Percentiles rank a stretch among this genome's conserved stretches.
Evolutionary conservation across 2,797 vertebrate genomes (phyloP).

Genomic region (Neoniphon sammara): DNA sequence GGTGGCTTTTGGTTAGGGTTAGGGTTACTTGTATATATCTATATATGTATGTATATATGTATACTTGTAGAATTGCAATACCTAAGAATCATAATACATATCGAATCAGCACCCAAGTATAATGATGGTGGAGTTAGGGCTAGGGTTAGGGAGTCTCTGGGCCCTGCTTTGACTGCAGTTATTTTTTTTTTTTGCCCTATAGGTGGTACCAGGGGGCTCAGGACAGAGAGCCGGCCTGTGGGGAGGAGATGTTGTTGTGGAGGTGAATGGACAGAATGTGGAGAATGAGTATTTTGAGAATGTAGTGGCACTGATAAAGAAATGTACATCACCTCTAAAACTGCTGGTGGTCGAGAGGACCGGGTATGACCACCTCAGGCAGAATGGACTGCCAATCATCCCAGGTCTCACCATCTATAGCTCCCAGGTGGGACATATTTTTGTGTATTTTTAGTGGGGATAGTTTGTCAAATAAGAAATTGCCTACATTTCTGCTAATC

Average conservation of each 20-base stretch:
- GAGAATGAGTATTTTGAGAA: constrained; percentile 60
- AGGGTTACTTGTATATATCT: too few species aligned
- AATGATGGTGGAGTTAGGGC: too few species aligned
- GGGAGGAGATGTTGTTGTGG: constrained; percentile 75
- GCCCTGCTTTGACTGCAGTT: constrained; percentile 7
- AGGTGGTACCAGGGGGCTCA: constrained; percentile 75
- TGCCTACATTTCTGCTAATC: too few species aligned
- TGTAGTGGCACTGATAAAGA: constrained; percentile 69
- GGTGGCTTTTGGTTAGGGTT: too few species aligned
- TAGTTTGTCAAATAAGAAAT: too few species aligned
- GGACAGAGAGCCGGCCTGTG: constrained; percentile 75
- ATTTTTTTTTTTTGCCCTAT: constrained; percentile 14
- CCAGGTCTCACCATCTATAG: constrained; percentile 27
- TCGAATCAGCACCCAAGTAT: too few species aligned
- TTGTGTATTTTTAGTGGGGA: too few species aligned
- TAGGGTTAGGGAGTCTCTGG: too few species aligned
- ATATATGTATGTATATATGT: too few species aligned
- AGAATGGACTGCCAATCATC: constrained; percentile 21
- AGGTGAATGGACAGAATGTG: constrained; percentile 78
- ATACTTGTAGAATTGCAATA: too few species aligned
- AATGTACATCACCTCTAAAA: constrained; percentile 53
- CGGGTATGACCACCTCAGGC: constrained; percentile 48
- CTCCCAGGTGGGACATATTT: constrained; percentile 43
- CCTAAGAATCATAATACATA: too few species aligned
- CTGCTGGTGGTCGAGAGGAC: constrained; percentile 66